Evolutionary conservation across 2,797 vertebrate genomes (phyloP).

Genomic region (Sebastes hopkinsi): DNA sequence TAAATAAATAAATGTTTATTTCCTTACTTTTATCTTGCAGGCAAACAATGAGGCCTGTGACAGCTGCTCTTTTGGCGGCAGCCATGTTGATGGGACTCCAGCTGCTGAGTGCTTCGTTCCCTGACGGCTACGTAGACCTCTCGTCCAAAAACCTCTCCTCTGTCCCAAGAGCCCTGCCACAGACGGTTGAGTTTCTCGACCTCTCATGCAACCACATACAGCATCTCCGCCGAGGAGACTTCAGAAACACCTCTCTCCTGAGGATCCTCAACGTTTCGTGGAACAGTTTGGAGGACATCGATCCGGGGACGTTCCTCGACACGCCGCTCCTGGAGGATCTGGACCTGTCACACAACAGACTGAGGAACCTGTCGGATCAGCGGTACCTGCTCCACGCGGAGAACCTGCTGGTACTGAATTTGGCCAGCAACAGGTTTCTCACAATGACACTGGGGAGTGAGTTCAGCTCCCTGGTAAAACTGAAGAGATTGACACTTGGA

Average conservation of each 20-base stretch:
- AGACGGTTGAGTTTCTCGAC: constrained; percentile 73
- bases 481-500: constrained; percentile 83
- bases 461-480: constrained; percentile 65
- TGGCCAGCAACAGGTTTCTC: constrained; percentile 83
- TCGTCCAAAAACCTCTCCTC: constrained; percentile 75
- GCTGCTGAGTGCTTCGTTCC: not conserved
- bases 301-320: constrained; percentile 75
- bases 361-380: constrained; percentile 76
- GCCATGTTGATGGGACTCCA: constrained; percentile 38
- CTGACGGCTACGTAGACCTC: constrained; percentile 39
- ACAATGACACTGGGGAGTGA: constrained; percentile 75
- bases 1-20: not conserved
- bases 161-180: constrained; percentile 77
- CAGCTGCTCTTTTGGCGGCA: constrained; percentile 32
- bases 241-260: constrained; percentile 70
- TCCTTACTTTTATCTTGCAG: constrained; percentile 12
- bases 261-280: constrained; percentile 82
- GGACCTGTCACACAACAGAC: constrained; percentile 86
- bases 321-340: constrained; percentile 80
- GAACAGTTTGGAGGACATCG: constrained; percentile 79
- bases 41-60: constrained; percentile 44
- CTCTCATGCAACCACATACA: constrained; percentile 85
- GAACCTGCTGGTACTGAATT: constrained; percentile 80
- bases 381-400: constrained; percentile 63
- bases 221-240: constrained; percentile 77